phyloP scores from a whole-genome alignment of 2,113 vertebrate species.

The Terrapene triunguis region DNA sequence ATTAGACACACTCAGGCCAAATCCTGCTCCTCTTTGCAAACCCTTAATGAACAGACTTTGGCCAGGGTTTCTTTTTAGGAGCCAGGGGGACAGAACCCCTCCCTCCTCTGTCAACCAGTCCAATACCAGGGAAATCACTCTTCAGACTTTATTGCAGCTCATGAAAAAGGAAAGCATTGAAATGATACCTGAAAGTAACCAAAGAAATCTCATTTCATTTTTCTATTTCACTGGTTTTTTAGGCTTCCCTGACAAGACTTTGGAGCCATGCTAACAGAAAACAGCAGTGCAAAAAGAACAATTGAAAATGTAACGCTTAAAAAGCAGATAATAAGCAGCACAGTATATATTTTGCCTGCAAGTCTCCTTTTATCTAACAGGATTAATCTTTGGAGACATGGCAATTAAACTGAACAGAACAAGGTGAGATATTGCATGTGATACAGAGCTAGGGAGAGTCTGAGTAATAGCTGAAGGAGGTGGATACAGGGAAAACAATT shows the following conservation, averaged over 20 bases:
- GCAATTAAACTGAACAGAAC: neutral
- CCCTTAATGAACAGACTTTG: neutral
- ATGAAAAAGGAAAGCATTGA: neutral
- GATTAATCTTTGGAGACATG: neutral
- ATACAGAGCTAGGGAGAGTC: fast-evolving
- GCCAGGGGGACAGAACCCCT: neutral
- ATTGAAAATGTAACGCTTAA: neutral
- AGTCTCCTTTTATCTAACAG: neutral
- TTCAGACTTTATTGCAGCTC: neutral
- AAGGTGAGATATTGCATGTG: neutral
- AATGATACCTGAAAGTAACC: neutral
- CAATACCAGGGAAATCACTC: neutral
- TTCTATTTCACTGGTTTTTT: neutral
- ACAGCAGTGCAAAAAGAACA: neutral
- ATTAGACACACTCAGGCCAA: neutral
- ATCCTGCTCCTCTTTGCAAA: neutral
- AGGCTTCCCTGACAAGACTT: neutral
- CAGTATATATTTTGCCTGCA: neutral
- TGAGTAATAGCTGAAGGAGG: neutral
- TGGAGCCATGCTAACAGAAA: neutral
- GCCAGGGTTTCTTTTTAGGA: neutral
- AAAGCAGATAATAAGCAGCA: neutral
- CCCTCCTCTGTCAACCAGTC: neutral
- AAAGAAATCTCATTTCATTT: conserved; percentile 22
- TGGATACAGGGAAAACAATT: conserved; percentile 19